Base-by-base conservation (phyloP, 2,113 vertebrate genomes). In the Engystomops pustulosus region DNA sequence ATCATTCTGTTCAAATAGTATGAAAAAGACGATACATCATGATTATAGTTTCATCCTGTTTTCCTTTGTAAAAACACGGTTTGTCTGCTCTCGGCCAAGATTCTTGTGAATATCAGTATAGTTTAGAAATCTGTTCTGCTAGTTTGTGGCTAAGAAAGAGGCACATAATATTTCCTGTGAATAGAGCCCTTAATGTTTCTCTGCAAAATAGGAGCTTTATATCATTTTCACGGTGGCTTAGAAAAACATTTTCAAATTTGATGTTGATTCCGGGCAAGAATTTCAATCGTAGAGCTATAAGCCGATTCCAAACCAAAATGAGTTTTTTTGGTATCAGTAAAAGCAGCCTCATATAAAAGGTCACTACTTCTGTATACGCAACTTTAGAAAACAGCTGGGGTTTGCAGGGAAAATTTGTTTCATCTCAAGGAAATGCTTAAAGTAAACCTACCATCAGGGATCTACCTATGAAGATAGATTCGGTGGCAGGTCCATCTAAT, bases 101-200 rank as follows among this genome's bases (percentile, higher is more conserved):
- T 82, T 60, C 51, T 72, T 44, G 51, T 82, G 68, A 82, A 82
- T 82, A 82, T 83, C 55, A 11, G 45, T 78, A 68, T 55, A 84
- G 58, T 84, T 69, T 47, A 69, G 44, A 36, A 84, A 77, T 62
- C 55, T 34, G 82, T 77, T 77, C 58, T 68, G 82, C 72, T 84
- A 53, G 38, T 45, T 84, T 84, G 82, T 27, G 72, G 82, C 58
- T 41, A 75, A 76, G 81, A 67, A 67, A 67, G 36, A 76, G 45
- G 72, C 69, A 36, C 82, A 68, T 84, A 84, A 84, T 84, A 84
- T 78, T 77, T 84, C 82, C 72, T 77, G 58, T 55, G 82, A 53
- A 84, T 84, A 77, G 60, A 69, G 60, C 72, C 55, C 58, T 77
- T 77, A 84, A 84, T 84, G 72, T 84, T 53, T 44, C n/a, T 49